A percentile compares a stretch with the other conserved stretches of the same genome.
Conservation (phyloP, 2,797 vertebrate species). For the Sphenodon punctatus region DNA sequence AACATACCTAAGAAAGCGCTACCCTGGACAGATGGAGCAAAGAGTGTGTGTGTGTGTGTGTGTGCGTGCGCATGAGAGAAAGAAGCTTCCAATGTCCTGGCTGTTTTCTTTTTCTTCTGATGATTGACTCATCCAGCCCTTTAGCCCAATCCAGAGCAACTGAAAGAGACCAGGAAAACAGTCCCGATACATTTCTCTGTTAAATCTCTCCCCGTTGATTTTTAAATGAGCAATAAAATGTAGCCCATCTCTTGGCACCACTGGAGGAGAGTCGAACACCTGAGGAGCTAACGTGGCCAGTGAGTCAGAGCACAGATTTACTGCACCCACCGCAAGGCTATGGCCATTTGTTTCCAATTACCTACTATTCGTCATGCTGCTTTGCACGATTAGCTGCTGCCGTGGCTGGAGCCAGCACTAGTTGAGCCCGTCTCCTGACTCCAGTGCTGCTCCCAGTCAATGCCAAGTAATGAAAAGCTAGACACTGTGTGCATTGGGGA, state of each 20-base stretch:
- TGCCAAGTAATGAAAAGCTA: neutral
- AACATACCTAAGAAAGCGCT: too few species aligned
- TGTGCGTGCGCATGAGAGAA: too few species aligned
- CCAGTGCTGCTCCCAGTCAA: fast-evolving
- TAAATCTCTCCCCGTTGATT: neutral
- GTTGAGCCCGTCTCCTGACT: neutral
- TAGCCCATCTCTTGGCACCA: neutral
- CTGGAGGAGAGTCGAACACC: neutral
- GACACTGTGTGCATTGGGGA: neutral
- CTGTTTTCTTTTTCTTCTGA: neutral
- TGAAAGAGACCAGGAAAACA: neutral
- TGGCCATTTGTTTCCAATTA: neutral
- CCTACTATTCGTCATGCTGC: neutral
- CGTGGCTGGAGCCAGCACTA: neutral
- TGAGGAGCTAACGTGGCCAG: neutral
- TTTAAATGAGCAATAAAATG: neutral
- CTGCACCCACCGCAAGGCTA: neutral
- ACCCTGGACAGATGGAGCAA: too few species aligned
- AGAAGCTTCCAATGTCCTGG: too few species aligned
- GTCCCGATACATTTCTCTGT: fast-evolving
- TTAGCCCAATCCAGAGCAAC: neutral
- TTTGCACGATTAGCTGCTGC: neutral
- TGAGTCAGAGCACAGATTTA: neutral
- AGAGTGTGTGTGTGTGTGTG: too few species aligned
- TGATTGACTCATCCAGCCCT: neutral